Evolutionary conservation across 2,888 invertebrate genomes (phyloP).

Genomic region (Ceraclea dissimilis): DNA sequence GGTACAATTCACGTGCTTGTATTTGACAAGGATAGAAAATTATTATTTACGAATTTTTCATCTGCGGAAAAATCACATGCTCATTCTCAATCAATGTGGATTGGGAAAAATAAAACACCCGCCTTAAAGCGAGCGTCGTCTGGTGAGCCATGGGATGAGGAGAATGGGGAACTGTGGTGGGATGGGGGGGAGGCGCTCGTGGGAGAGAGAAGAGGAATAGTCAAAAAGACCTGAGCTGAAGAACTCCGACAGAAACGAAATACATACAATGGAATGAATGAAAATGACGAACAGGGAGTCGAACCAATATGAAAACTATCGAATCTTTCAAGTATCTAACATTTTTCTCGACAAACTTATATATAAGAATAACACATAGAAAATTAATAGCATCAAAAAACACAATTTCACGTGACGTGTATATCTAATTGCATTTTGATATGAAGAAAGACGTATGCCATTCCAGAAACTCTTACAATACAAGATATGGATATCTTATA

Average conservation of each 20-base stretch:
- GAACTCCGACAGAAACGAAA: conserved; percentile 7
- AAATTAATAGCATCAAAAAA: too few species aligned
- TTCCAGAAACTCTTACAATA: too few species aligned
- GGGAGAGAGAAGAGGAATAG: conserved; percentile 18
- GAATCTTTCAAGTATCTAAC: too few species aligned
- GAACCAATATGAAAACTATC: too few species aligned
- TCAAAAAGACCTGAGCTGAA: conserved; percentile 3
- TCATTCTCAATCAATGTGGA: conserved; percentile 1
- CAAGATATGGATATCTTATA: too few species aligned
- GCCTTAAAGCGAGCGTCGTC: conserved; percentile 7
- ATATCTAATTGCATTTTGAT: too few species aligned
- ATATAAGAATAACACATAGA: too few species aligned
- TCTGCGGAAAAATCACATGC: not conserved
- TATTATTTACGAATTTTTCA: not conserved
- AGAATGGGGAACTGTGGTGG: conserved; percentile 9
- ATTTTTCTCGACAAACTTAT: too few species aligned
- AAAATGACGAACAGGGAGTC: not conserved
- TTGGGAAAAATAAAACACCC: conserved; percentile 6
- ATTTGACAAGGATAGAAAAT: too few species aligned
- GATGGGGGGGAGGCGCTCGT: conserved; percentile 16
- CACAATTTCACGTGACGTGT: too few species aligned
- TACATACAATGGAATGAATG: not conserved
- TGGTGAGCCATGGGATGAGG: conserved; percentile 13
- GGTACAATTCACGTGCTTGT: too few species aligned
- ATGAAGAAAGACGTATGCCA: too few species aligned